Evolutionary conservation across 2,888 invertebrate species (phyloP).

Genomic region (Ceratothoa steindachneri): DNA sequence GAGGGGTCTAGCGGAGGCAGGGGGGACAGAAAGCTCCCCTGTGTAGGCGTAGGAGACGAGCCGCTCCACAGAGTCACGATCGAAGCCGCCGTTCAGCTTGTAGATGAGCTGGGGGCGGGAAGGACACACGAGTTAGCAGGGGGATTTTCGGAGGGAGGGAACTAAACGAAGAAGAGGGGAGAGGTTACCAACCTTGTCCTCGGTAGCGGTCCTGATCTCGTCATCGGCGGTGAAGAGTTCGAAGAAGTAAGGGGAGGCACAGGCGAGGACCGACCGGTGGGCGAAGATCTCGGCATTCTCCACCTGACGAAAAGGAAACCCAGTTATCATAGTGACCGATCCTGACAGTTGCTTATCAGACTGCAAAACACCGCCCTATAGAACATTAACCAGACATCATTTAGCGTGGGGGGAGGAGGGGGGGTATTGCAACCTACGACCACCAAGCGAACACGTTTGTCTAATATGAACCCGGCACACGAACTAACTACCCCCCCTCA

Average conservation of each 20-base stretch:
- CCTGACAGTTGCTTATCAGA: no score
- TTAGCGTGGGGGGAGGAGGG: no score
- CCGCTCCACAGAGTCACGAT: conserved; percentile 66
- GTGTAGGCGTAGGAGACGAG: conserved; percentile 81
- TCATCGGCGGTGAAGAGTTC: conserved; percentile 65
- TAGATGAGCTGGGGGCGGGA: conserved; percentile 56
- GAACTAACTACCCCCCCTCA: no score
- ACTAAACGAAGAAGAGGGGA: no score
- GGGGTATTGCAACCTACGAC: no score
- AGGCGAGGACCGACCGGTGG: conserved; percentile 74
- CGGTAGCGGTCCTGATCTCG: conserved; percentile 54
- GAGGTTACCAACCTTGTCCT: conserved; percentile 58
- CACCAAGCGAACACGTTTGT: no score
- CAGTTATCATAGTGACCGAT: background rate
- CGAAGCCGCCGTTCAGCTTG: conserved; percentile 63
- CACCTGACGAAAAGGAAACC: conserved; percentile 55
- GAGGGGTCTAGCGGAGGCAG: conserved; percentile 65
- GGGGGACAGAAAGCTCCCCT: conserved; percentile 56
- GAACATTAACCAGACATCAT: no score
- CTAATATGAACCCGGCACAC: no score
- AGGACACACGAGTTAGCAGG: background rate
- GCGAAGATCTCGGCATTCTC: conserved; percentile 68
- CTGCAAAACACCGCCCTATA: no score
- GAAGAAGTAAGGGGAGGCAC: conserved; percentile 71
- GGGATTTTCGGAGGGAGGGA: no score